phyloP scores from a whole-genome alignment of 2,113 vertebrate species.

The Aphyosemion australe region DNA sequence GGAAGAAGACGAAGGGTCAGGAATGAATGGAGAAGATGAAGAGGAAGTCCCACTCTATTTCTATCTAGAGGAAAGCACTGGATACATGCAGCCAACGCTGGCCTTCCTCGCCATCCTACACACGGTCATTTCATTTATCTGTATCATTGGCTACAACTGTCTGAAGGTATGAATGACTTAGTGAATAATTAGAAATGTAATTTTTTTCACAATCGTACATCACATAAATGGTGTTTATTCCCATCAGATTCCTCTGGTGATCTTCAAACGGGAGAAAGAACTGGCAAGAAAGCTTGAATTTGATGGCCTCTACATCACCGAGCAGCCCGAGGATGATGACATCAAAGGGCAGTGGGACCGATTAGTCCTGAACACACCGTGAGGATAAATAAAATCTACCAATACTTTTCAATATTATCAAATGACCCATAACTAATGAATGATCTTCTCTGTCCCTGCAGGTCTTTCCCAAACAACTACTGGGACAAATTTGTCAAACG shows the following conservation, averaged over 20 bases:
- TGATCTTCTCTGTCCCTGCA: slow-evolving; percentile 48
- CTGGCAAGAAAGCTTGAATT: slow-evolving; percentile 93
- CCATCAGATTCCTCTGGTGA: slow-evolving; percentile 88
- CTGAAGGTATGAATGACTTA: slow-evolving; percentile 81
- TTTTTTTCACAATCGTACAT: neutral
- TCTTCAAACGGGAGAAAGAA: slow-evolving; percentile 94
- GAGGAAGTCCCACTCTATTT: slow-evolving; percentile 87
- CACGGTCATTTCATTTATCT: slow-evolving; percentile 91
- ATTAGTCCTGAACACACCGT: slow-evolving; percentile 91
- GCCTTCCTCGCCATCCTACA: slow-evolving; percentile 84
- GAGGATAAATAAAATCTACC: slow-evolving; percentile 10
- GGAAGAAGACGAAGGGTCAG: slow-evolving; percentile 81
- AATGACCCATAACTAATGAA: neutral
- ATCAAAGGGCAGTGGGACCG: slow-evolving; percentile 95
- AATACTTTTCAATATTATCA: neutral
- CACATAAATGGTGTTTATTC: neutral
- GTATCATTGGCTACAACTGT: slow-evolving; percentile 97
- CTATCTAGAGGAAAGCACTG: slow-evolving; percentile 94
- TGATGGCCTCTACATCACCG: slow-evolving; percentile 90
- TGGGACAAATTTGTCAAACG: slow-evolving; percentile 96
- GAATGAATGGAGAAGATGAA: slow-evolving; percentile 76
- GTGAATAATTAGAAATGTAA: neutral
- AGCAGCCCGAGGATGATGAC: slow-evolving; percentile 92
- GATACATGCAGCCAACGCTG: slow-evolving; percentile 93
- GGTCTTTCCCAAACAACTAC: slow-evolving; percentile 93